These are phyloP conservation scores for Eidolon helvum DNA, from an alignment of 2,113 vertebrate species.

Conservation along the genomic window DNA sequence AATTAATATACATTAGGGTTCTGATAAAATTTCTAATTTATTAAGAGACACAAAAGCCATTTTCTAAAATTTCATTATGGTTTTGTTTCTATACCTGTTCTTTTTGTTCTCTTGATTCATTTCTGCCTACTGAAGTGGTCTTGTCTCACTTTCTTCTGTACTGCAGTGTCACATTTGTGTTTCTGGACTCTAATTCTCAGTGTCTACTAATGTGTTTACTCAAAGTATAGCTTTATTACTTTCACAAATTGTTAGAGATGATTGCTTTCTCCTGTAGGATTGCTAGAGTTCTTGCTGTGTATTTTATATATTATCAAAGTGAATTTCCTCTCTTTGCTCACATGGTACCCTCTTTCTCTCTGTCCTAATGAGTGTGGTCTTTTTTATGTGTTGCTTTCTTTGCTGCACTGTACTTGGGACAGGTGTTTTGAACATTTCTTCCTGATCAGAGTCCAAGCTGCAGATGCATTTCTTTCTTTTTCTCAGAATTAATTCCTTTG, in stretches of 20 bases:
- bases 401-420: neutral
- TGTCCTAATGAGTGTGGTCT: neutral
- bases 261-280: neutral
- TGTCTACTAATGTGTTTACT: neutral
- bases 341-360: neutral
- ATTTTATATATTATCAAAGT: neutral
- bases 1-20: neutral
- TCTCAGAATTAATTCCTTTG: neutral
- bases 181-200: neutral
- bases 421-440: neutral
- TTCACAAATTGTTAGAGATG: neutral
- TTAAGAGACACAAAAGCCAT: neutral
- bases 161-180: neutral
- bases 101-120: neutral
- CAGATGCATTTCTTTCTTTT: neutral
- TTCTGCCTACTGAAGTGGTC: neutral
- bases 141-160: neutral
- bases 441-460: neutral
- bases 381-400: neutral
- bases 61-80: conserved; percentile 7
- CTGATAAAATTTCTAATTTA: neutral
- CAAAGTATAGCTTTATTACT: neutral
- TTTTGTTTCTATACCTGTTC: neutral
- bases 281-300: neutral
- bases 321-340: neutral